Evolutionary conservation across 2,797 vertebrate genomes (phyloP), one percentile per base, ranked within the genome.

Genomic region (Morus bassanus): DNA sequence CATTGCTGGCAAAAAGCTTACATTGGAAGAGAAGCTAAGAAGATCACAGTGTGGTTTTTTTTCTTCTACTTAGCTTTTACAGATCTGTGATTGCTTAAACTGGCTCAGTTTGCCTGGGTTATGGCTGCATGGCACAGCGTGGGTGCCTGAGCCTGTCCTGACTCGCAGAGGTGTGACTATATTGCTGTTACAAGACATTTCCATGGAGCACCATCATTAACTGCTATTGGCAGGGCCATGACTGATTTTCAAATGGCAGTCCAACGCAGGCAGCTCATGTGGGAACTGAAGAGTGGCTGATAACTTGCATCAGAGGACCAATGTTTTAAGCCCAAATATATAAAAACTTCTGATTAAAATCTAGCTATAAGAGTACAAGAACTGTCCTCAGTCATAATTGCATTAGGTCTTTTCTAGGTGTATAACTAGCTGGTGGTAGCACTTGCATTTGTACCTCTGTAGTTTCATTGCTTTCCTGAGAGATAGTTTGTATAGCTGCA

Each of bases 101-200:
- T 23, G 50, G 17, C 33, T 57, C 27, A 8, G 24, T 46, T 91
- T 7, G 1, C 21, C 24, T 19, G 41, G 31, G 27, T 35, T 60
- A 4, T 45, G 45, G 8, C 33, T 46, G 68, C 37, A 13, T 54
- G 60, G 15, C 39, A 46, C 17, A 53, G 68, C 3, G 2, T 3
- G 3, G 31, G 18, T 72, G 24, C 60, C 70, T 61, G 78, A 78
- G 43, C 64, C 27, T 0, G 0, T 69, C 30, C 67, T 65, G 54
- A 21, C 37, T 30, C n/a, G 39, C 25, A 13, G 78, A 64, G 35
- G 8, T 8, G 3, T 53, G 74, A 9, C 33, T 41, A 16, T 8
- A 0, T 27, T 2, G 0, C 59, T 79, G n/a, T 22, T 41, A 28
- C 18, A 60, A 68, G 60, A 3, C 7, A 6, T 37, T 67, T 77